Conservation (phyloP, 2,797 vertebrate species). For the Apogon hyalosoma region DNA sequence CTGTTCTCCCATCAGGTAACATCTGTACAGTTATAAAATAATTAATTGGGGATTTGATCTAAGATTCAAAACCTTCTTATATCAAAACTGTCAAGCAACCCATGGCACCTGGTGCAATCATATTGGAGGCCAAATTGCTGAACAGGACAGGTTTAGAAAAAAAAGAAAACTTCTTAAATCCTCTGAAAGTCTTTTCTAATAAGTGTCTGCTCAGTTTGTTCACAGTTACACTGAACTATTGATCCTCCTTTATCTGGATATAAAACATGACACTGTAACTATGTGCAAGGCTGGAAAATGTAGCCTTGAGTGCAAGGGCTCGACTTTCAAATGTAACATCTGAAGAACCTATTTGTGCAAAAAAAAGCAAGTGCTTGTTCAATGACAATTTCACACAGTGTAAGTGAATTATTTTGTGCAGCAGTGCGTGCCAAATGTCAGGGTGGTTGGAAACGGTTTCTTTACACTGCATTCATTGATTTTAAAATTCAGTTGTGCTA, state of each 20-base stretch:
- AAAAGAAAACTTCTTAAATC: not conserved
- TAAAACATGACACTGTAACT: not conserved
- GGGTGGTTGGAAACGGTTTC: not conserved
- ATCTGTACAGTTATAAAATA: too few species aligned
- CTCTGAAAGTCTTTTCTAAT: not conserved
- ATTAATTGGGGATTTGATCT: too few species aligned
- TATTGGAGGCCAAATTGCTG: too few species aligned
- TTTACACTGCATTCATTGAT: not conserved
- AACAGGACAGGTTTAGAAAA: too few species aligned
- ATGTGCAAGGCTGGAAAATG: not conserved
- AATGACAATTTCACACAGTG: slow-evolving; percentile 13
- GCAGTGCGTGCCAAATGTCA: slow-evolving; percentile 11
- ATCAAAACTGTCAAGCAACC: too few species aligned
- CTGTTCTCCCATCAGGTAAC: too few species aligned
- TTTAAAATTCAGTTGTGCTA: not conserved
- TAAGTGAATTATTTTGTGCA: not conserved
- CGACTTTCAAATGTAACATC: not conserved
- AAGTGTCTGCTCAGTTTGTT: not conserved
- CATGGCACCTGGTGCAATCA: too few species aligned
- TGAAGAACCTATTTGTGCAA: not conserved
- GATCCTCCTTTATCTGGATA: too few species aligned
- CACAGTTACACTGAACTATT: not conserved
- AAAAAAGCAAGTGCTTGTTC: not conserved
- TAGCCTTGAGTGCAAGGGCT: not conserved
- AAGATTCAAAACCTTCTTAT: too few species aligned